Evolutionary conservation across 2,888 invertebrate genomes (phyloP).

Genomic region (Holacanthella duospinosa): DNA sequence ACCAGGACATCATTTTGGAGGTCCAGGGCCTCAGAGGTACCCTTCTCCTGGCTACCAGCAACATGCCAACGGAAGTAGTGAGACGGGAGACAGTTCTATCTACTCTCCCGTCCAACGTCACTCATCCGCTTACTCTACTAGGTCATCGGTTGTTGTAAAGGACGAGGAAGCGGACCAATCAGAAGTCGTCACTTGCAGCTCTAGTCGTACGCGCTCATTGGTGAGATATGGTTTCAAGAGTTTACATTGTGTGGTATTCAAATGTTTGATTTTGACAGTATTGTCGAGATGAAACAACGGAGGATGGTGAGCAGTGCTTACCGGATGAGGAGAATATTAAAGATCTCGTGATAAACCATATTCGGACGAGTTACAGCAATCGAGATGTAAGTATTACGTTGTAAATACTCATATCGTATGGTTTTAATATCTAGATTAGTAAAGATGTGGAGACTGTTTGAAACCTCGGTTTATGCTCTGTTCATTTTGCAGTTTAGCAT

Average conservation of each 20-base stretch:
- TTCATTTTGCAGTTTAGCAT: no score
- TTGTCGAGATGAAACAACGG: constrained; percentile 8
- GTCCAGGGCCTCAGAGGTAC: not conserved
- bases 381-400: constrained; percentile 9
- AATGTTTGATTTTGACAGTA: constrained; percentile 6
- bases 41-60: constrained; percentile 1
- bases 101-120: not conserved
- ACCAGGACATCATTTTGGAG: not conserved
- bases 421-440: no score
- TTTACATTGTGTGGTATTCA: not conserved
- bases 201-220: constrained; percentile 1
- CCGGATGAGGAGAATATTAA: constrained; percentile 12
- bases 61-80: not conserved
- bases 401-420: no score
- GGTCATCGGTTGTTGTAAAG: not conserved
- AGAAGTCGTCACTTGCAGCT: constrained; percentile 7
- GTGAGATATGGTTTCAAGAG: constrained; percentile 1
- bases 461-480: no score
- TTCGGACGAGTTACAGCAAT: constrained; percentile 6
- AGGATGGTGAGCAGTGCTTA: constrained; percentile 7
- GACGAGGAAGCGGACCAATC: constrained; percentile 9
- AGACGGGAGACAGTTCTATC: not conserved
- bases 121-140: not conserved
- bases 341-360: not conserved
- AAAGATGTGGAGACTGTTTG: no score